Percentiles rank a stretch among this genome's conserved stretches.
Evolutionary conservation across 2,888 invertebrate species (phyloP).

Genomic region (Pristionchus maxplancki): DNA sequence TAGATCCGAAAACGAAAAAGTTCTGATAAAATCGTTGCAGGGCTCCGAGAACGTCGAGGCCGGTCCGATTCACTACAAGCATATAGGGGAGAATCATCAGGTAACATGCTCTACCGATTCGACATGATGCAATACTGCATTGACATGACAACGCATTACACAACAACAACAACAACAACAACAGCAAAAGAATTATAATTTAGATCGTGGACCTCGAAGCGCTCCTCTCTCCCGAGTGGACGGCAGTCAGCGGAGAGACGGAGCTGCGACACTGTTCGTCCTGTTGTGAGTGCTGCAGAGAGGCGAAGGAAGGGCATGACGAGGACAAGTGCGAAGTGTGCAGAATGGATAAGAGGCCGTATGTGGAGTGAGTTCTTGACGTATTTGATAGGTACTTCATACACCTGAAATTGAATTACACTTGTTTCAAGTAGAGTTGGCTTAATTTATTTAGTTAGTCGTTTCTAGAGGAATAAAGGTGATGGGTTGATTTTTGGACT

Average conservation of each 20-base stretch:
- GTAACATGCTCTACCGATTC: too few relatives aligned
- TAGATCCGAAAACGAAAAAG: too few relatives aligned
- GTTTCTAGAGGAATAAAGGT: too few relatives aligned
- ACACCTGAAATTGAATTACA: not conserved
- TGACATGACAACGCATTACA: too few relatives aligned
- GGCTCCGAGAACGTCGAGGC: not conserved
- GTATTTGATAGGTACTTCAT: too few relatives aligned
- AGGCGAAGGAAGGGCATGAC: not conserved
- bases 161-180: too few relatives aligned
- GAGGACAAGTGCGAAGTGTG: not conserved
- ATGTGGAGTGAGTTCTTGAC: constrained; percentile 14
- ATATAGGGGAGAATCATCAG: not conserved
- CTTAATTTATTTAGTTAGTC: too few relatives aligned
- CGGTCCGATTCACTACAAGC: not conserved
- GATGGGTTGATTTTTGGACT: too few relatives aligned
- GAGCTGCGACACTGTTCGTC: not conserved
- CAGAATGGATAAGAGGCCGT: not conserved
- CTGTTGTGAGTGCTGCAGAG: constrained; percentile 6
- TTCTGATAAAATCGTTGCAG: not conserved
- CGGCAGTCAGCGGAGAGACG: not conserved
- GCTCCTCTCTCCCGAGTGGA: not conserved
- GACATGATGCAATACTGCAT: too few relatives aligned
- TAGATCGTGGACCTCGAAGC: not conserved
- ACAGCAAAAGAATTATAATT: not conserved
- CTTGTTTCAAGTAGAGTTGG: too few relatives aligned